Base-by-base conservation (phyloP, 2,888 invertebrate genomes). In the Nemurella pictetii region DNA sequence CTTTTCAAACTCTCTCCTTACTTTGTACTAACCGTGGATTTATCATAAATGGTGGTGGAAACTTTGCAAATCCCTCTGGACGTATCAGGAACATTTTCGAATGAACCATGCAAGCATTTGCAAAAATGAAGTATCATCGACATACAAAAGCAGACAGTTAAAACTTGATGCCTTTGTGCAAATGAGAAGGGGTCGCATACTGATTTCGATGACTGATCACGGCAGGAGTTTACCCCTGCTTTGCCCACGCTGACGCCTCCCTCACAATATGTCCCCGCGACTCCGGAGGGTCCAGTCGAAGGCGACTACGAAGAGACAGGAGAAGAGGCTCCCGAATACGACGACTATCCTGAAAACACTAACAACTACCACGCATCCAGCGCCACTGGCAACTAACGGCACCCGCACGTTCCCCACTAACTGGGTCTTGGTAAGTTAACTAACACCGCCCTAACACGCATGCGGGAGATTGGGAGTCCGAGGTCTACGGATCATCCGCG, bases 271-370 rank as follows among this genome's bases (percentile, higher is more conserved):
- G 93, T 87, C 89, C 91, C 86, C 91, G 91, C 88, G 92, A 92
- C 89, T 92, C 92, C 88, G 92, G 86, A 86, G 72, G 81, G 85
- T 35, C 86, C 86, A 72, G 32, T 82, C 78, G 86, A 86, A 72
- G 84, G 77, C 29, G 86, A 86, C 88, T 93, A 93, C 86, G 93
- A 93, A 85, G 89, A 88, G 35, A 92, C 89, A 85, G 91, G 92
- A 87, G 93, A 93, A 86, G 93, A 94, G 88, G 93, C 93, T 88
- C 93, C 93, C 83, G 92, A 92, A 85, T 92, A 94, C 90, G 90
- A 93, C 80, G 93, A 93, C 85, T 82, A 82, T 72, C 36, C 82
- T n/a, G 82, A 82, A 26, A 55, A 82, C 72, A 88, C 86, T 86
- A 88, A 85, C 87, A 88, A 86, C 83, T 86, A 86, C 84, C 86